Evolutionary conservation across 2,888 invertebrate species (phyloP).

Genomic region (Drosophila antonietae): DNA sequence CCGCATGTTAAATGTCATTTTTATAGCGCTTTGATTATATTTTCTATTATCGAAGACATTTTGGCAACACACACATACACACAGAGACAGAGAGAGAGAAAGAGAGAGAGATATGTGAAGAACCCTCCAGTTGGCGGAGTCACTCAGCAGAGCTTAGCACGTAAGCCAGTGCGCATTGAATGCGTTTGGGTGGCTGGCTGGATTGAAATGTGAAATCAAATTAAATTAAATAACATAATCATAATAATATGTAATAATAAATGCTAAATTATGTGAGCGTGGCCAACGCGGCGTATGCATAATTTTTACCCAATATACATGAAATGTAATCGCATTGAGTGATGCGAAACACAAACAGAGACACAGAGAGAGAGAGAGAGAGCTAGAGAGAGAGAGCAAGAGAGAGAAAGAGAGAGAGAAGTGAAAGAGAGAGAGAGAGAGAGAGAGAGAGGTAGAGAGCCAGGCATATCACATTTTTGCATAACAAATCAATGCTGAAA

Average conservation of each 20-base stretch:
- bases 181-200: constrained; percentile 10
- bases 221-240: constrained; percentile 81
- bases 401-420: constrained; percentile 14
- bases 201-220: constrained; percentile 65
- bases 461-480: constrained; percentile 61
- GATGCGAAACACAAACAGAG: constrained; percentile 49
- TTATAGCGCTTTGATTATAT: constrained; percentile 81
- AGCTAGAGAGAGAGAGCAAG: neutral
- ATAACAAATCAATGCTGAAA: constrained; percentile 77
- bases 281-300: constrained; percentile 74
- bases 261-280: constrained; percentile 74
- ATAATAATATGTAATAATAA: constrained; percentile 77
- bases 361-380: constrained; percentile 16
- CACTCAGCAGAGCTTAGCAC: constrained; percentile 48
- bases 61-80: constrained; percentile 59
- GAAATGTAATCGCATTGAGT: constrained; percentile 71
- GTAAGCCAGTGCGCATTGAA: constrained; percentile 37
- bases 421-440: neutral
- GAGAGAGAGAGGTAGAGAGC: too few relatives aligned
- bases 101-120: neutral
- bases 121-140: constrained; percentile 47
- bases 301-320: constrained; percentile 44
- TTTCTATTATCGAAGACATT: constrained; percentile 80
- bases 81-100: neutral
- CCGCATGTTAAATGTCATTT: constrained; percentile 80